Evolutionary conservation across 2,888 invertebrate genomes (phyloP).

Genomic region (Trachelus troglodyta): DNA sequence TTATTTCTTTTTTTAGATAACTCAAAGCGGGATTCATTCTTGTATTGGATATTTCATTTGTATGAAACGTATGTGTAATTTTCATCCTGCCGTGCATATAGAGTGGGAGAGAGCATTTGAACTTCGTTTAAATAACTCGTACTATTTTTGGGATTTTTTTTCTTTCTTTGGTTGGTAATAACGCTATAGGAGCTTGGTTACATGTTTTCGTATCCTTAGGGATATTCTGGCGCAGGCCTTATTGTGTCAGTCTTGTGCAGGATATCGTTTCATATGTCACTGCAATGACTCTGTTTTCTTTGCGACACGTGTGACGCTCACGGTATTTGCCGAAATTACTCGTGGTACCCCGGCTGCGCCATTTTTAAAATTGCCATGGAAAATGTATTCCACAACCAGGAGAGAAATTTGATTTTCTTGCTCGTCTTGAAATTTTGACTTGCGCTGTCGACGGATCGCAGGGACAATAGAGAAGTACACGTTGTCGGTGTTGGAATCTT

Average conservation of each 20-base stretch:
- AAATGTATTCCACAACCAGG: neutral
- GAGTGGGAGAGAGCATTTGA: no score
- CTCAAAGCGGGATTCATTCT: no score
- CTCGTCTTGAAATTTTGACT: neutral
- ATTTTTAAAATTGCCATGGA: neutral
- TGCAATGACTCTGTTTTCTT: slow-evolving; percentile 61
- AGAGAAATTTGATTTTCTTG: neutral
- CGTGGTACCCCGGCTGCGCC: neutral
- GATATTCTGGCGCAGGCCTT: neutral
- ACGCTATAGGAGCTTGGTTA: neutral
- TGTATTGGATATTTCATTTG: no score
- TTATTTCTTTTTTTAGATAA: no score
- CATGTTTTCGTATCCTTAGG: neutral
- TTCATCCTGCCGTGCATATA: no score
- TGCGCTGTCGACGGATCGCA: neutral
- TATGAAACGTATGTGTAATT: no score
- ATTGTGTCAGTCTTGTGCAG: neutral
- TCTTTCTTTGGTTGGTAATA: neutral
- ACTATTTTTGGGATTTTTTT: neutral
- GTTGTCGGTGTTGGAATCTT: neutral
- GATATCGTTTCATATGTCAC: slow-evolving; percentile 60
- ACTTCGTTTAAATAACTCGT: neutral
- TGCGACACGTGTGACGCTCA: slow-evolving; percentile 57
- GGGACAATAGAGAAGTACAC: neutral
- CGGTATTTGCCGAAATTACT: slow-evolving; percentile 10